These are phyloP conservation scores for Pogonocichla stellata DNA, from an alignment of 2,113 vertebrate genomes.

Conservation along the genomic window DNA sequence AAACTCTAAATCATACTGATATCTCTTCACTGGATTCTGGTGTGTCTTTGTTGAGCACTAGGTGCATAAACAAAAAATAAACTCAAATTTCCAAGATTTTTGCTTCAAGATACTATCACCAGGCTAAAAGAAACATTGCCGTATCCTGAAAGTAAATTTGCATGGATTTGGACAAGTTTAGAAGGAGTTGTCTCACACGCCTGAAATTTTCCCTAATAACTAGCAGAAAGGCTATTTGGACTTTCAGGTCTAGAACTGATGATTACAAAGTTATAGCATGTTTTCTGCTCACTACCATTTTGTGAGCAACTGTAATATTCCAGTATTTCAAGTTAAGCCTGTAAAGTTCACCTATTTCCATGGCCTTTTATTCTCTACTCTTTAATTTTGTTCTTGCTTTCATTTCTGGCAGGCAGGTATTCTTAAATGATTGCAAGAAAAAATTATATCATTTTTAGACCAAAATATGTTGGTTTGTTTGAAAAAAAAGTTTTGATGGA, in stretches of 20 bases:
- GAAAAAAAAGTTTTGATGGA: background rate
- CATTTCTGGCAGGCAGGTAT: background rate
- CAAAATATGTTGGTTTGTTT: background rate
- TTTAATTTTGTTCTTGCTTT: background rate
- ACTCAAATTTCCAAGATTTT: background rate
- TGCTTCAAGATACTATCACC: background rate
- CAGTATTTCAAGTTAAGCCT: background rate
- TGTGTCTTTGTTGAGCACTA: background rate
- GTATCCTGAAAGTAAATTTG: background rate
- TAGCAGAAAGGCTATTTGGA: background rate
- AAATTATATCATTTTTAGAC: background rate
- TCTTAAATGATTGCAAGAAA: background rate
- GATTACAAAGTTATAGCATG: background rate
- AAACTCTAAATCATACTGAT: background rate
- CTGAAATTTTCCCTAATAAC: background rate
- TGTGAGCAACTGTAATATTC: background rate
- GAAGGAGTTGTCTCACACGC: background rate
- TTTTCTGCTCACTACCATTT: background rate
- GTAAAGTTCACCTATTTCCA: background rate
- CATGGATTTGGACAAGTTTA: background rate
- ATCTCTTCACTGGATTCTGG: background rate
- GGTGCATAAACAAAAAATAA: background rate
- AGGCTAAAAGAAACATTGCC: background rate
- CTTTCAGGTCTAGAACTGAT: background rate
- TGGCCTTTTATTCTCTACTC: background rate